phyloP scores from a whole-genome alignment of 2,888 invertebrate species.

The Copidosoma aretas region DNA sequence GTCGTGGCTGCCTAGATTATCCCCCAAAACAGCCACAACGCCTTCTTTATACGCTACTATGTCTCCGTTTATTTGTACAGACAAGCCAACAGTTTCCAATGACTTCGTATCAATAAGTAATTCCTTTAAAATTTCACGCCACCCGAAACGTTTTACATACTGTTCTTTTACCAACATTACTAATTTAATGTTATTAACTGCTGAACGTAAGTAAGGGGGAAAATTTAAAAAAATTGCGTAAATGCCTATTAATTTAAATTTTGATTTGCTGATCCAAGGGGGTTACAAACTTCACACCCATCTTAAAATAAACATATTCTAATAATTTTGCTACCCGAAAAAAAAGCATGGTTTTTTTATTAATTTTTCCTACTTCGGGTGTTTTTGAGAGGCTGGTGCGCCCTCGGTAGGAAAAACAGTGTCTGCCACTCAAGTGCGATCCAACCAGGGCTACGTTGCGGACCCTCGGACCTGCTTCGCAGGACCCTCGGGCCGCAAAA shows the following conservation, averaged over 20 bases:
- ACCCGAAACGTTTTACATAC: constrained; percentile 28
- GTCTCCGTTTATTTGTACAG: constrained; percentile 2
- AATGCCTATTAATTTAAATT: constrained; percentile 14
- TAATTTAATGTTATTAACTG: constrained; percentile 36
- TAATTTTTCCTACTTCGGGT: not conserved
- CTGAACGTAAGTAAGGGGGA: constrained; percentile 29
- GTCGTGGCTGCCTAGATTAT: constrained; percentile 22
- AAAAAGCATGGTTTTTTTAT: constrained; percentile 32
- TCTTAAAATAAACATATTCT: constrained; percentile 42
- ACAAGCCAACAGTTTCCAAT: constrained; percentile 35
- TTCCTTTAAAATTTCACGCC: constrained; percentile 32
- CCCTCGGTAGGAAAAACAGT: too few relatives aligned
- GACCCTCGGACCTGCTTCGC: too few relatives aligned
- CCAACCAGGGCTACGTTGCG: too few relatives aligned
- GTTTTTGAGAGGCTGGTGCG: too few relatives aligned
- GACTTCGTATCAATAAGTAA: constrained; percentile 37
- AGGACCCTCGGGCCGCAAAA: too few relatives aligned
- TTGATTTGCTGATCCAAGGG: not conserved
- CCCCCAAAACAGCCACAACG: constrained; percentile 1
- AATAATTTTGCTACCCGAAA: constrained; percentile 30
- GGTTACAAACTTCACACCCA: constrained; percentile 41
- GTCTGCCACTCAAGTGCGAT: too few relatives aligned
- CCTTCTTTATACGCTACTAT: constrained; percentile 16
- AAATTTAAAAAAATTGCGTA: constrained; percentile 41
- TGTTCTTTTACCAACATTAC: constrained; percentile 36